phyloP scores from a whole-genome alignment of 1,140 invertebrate genomes.

The Calycopis cecrops region DNA sequence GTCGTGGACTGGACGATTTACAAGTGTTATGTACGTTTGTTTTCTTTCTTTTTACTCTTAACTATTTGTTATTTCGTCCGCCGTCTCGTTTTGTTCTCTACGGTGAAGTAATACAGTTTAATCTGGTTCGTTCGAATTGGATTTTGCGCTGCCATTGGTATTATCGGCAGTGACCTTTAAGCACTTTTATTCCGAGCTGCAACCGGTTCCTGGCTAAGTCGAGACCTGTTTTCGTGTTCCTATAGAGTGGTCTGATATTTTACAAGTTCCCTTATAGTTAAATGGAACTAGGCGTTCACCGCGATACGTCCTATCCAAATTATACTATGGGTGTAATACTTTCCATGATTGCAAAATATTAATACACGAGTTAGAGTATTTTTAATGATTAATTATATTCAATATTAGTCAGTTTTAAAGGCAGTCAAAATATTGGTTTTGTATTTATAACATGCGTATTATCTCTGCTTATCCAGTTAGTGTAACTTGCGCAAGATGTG shows the following conservation, averaged over 20 bases:
- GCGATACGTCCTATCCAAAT: slow-evolving; percentile 11
- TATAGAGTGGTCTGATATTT: slow-evolving; percentile 32
- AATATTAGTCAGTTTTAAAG: too few relatives aligned
- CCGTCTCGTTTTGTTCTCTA: background rate
- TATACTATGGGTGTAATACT: slow-evolving; percentile 3
- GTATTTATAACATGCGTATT: too few relatives aligned
- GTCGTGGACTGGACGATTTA: slow-evolving; percentile 13
- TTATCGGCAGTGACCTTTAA: slow-evolving; percentile 60
- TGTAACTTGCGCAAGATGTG: too few relatives aligned
- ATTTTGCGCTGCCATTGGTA: slow-evolving; percentile 26
- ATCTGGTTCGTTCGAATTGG: slow-evolving; percentile 19
- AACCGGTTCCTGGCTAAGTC: slow-evolving; percentile 45
- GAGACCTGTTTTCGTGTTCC: slow-evolving; percentile 41
- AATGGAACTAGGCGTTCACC: slow-evolving; percentile 24
- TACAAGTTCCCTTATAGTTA: slow-evolving; percentile 32
- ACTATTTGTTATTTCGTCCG: background rate
- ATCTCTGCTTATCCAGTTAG: too few relatives aligned
- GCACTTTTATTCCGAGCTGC: slow-evolving; percentile 53
- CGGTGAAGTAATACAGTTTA: slow-evolving; percentile 9
- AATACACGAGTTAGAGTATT: too few relatives aligned
- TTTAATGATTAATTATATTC: too few relatives aligned
- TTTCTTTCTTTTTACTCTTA: slow-evolving; percentile 1
- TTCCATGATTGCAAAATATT: too few relatives aligned
- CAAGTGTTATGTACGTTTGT: slow-evolving; percentile 10
- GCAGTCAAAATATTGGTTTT: too few relatives aligned